A percentile compares a stretch with the other conserved stretches of the same genome.
These are phyloP conservation scores for Hydropsyche tenuis DNA, from an alignment of 1,140 invertebrate species.

Conservation along the genomic window DNA sequence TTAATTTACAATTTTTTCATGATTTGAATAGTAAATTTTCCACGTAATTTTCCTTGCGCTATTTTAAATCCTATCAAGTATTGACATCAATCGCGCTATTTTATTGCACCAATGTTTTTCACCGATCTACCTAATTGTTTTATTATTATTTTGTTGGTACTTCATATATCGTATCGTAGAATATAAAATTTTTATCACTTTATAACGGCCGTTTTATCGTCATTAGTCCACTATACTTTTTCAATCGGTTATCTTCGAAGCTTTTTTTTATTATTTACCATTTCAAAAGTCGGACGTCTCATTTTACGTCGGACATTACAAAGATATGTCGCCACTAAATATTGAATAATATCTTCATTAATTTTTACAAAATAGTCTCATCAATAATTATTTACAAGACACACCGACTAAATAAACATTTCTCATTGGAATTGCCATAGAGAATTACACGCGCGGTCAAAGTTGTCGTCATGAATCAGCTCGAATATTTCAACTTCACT, in stretches of 20 bases:
- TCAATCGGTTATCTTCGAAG: slow-evolving; percentile 6
- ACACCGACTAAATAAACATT: background rate
- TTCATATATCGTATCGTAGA: background rate
- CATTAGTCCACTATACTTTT: slow-evolving; percentile 23
- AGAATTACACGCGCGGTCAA: background rate
- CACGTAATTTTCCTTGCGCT: too few relatives aligned
- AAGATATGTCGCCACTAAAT: slow-evolving; percentile 6
- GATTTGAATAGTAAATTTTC: too few relatives aligned
- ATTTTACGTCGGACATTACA: background rate
- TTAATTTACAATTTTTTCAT: too few relatives aligned
- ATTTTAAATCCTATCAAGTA: too few relatives aligned
- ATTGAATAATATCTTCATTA: slow-evolving; percentile 23
- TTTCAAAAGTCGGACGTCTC: background rate
- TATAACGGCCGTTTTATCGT: slow-evolving; percentile 24
- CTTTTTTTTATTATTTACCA: background rate
- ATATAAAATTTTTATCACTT: slow-evolving; percentile 20
- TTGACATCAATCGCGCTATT: background rate
- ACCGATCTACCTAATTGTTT: slow-evolving; percentile 8
- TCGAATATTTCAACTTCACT: background rate
- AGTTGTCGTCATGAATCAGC: slow-evolving; percentile 16
- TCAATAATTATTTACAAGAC: slow-evolving; percentile 22
- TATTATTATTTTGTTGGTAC: slow-evolving; percentile 24
- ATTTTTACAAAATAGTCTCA: slow-evolving; percentile 7
- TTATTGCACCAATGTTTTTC: background rate
- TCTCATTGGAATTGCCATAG: background rate